Percentiles rank a stretch among this genome's conserved stretches.
Conservation (phyloP, 1,140 invertebrate species). For the Monochamus saltuarius region DNA sequence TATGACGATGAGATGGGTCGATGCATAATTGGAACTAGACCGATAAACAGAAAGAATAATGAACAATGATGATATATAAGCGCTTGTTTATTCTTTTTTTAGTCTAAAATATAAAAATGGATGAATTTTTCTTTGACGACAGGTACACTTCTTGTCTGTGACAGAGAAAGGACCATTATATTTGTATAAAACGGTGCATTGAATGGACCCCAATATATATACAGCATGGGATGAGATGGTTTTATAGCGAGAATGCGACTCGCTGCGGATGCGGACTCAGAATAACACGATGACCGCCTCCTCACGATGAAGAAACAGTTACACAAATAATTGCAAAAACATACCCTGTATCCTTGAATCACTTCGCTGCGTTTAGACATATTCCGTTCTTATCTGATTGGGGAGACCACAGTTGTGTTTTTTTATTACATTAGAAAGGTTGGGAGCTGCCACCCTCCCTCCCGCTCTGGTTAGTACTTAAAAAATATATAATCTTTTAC, state of each 20-base stretch:
- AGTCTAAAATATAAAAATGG: constrained; percentile 37
- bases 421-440: constrained; percentile 30
- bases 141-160: constrained; percentile 39
- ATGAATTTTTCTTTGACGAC: constrained; percentile 32
- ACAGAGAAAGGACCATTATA: constrained; percentile 38
- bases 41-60: constrained; percentile 5
- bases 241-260: constrained; percentile 26
- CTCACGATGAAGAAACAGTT: constrained; percentile 60
- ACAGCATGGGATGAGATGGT: constrained; percentile 39
- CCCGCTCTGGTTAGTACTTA: constrained; percentile 31
- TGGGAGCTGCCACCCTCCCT: constrained; percentile 31
- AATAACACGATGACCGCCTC: constrained; percentile 44
- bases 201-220: constrained; percentile 44
- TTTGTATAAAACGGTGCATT: constrained; percentile 45
- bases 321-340: constrained; percentile 70
- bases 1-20: constrained; percentile 28
- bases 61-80: constrained; percentile 16
- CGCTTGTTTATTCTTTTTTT: constrained; percentile 28
- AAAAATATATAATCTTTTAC: constrained; percentile 31
- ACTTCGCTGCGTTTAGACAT: constrained; percentile 61
- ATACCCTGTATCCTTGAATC: constrained; percentile 72
- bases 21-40: constrained; percentile 13
- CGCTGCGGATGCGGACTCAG: constrained; percentile 28
- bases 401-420: constrained; percentile 37
- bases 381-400: constrained; percentile 49